Evolutionary conservation across 2,113 vertebrate species (phyloP).

Genomic region (Heliornis fulica): DNA sequence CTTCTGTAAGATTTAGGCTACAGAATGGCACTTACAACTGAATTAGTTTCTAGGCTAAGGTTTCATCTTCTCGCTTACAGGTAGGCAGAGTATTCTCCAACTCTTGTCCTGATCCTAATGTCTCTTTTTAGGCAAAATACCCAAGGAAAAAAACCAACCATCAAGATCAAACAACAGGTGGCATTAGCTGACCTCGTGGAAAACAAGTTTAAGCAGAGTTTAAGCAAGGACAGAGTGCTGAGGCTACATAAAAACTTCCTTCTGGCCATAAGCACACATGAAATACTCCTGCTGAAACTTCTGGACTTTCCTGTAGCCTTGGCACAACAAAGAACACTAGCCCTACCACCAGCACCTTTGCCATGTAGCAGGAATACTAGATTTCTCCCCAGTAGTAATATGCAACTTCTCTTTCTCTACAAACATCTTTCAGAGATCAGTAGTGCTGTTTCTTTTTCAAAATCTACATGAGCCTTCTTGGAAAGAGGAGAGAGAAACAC

Average conservation of each 20-base stretch:
- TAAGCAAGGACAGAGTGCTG: neutral
- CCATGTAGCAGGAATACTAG: neutral
- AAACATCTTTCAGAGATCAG: neutral
- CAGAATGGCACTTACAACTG: neutral
- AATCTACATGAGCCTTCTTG: neutral
- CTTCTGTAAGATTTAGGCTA: neutral
- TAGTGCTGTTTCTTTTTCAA: neutral
- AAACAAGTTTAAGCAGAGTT: neutral
- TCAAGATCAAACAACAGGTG: neutral
- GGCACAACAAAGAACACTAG: neutral
- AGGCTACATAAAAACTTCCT: neutral
- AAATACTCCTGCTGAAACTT: neutral
- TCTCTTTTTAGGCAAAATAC: neutral
- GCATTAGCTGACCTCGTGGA: neutral
- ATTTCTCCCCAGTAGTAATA: neutral
- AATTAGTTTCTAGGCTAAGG: neutral
- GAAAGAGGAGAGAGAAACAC: neutral
- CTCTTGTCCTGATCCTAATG: neutral
- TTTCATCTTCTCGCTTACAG: neutral
- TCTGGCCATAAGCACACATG: neutral
- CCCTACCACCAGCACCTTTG: neutral
- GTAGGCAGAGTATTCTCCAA: neutral
- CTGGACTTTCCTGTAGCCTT: neutral
- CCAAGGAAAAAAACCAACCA: neutral
- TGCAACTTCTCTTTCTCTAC: neutral